Evolutionary conservation across 2,888 invertebrate genomes (phyloP).

Genomic region (Idaea biselata): DNA sequence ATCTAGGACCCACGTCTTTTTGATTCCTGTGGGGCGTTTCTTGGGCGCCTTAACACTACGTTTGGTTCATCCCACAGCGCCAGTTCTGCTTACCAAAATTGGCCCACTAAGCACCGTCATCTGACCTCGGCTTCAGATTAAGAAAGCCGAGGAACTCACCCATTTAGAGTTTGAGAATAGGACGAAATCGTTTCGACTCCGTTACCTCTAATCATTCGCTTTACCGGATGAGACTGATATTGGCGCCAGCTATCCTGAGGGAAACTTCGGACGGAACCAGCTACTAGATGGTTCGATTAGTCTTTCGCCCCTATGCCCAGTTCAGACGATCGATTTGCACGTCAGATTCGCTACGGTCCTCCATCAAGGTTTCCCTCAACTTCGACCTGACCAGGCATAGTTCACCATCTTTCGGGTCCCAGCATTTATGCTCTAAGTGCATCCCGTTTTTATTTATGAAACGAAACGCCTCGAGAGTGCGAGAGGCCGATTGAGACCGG

Average conservation of each 20-base stretch:
- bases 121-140: slow-evolving; percentile 75
- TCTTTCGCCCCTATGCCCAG: slow-evolving; percentile 87
- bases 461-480: slow-evolving; percentile 82
- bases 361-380: slow-evolving; percentile 86
- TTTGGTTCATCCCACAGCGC: slow-evolving; percentile 89
- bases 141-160: slow-evolving; percentile 84
- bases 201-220: slow-evolving; percentile 88
- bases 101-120: slow-evolving; percentile 85
- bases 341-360: slow-evolving; percentile 88
- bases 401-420: slow-evolving; percentile 88
- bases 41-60: slow-evolving; percentile 85
- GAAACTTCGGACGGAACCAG: slow-evolving; percentile 88
- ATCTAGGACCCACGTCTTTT: slow-evolving; percentile 63
- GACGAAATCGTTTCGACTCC: slow-evolving; percentile 85
- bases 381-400: slow-evolving; percentile 86
- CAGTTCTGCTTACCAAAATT: slow-evolving; percentile 90
- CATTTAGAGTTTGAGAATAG: slow-evolving; percentile 90
- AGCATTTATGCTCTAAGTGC: slow-evolving; percentile 84
- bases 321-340: slow-evolving; percentile 90
- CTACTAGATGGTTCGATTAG: slow-evolving; percentile 89
- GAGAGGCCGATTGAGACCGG: slow-evolving; percentile 56
- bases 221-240: slow-evolving; percentile 84
- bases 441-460: slow-evolving; percentile 68
- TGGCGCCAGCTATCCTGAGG: slow-evolving; percentile 85
- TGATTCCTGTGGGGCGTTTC: slow-evolving; percentile 69